These are phyloP conservation scores for Lagocephalus sceleratus DNA, from an alignment of 2,797 vertebrate species.

Conservation along the genomic window DNA sequence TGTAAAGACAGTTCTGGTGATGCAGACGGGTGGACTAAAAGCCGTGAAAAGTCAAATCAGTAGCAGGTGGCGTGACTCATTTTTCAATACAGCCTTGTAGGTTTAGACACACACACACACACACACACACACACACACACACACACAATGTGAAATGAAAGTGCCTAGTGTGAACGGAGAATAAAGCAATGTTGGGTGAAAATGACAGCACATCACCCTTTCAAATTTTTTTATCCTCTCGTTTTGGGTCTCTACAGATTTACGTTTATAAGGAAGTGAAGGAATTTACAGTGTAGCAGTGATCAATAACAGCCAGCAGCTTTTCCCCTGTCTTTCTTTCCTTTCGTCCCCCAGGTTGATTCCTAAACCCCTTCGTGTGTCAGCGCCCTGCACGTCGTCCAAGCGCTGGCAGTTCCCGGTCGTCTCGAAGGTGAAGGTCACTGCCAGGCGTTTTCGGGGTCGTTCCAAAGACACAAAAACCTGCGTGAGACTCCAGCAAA, in stretches of 20 bases:
- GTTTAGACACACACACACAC: not conserved
- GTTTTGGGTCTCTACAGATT: slow-evolving; percentile 2
- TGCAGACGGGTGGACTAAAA: slow-evolving; percentile 1
- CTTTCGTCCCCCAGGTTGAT: not conserved
- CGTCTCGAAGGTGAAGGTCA: slow-evolving; percentile 22
- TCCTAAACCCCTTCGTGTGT: not conserved
- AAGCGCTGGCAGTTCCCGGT: not conserved
- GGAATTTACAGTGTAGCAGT: too few relatives aligned
- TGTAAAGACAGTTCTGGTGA: not conserved
- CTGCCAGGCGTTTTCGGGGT: slow-evolving; percentile 9
- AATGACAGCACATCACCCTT: too few relatives aligned
- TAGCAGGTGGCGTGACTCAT: slow-evolving; percentile 23
- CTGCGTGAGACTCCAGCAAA: slow-evolving; percentile 11
- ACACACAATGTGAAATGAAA: not conserved
- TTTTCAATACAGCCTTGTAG: not conserved
- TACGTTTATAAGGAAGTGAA: not conserved
- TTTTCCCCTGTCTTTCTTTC: slow-evolving; percentile 4
- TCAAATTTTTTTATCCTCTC: not conserved
- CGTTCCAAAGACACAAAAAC: slow-evolving; percentile 21
- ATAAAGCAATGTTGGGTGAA: not conserved
- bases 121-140: not conserved
- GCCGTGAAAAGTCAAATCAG: slow-evolving; percentile 15
- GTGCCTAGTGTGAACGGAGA: slow-evolving; percentile 3
- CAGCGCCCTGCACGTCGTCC: not conserved
- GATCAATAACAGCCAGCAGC: not conserved